These are phyloP conservation scores for Caenorhabditis remanei DNA, from an alignment of 1,140 invertebrate genomes.

Conservation along the genomic window DNA sequence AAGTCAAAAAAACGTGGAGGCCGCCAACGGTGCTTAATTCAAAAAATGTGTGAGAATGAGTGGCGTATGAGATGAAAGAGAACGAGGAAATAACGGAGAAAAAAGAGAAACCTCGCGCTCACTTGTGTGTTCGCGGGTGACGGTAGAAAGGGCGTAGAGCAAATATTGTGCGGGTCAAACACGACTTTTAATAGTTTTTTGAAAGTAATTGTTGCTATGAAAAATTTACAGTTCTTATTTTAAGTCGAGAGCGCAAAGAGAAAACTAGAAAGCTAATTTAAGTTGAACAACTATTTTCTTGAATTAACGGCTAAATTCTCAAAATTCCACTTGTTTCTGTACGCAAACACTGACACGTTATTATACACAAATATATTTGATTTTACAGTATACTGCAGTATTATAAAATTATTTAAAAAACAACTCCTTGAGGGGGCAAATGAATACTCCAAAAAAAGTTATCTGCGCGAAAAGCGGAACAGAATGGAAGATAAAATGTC, in stretches of 20 bases:
- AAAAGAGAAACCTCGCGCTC: conserved; percentile 23
- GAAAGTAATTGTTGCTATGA: conserved; percentile 18
- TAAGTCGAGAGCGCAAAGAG: background rate
- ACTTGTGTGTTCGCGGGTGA: conserved; percentile 49
- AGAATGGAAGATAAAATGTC: conserved; percentile 28
- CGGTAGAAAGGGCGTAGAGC: conserved; percentile 29
- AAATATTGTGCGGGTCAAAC: conserved; percentile 55
- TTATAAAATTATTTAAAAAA: background rate
- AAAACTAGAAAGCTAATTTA: background rate
- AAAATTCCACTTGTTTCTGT: background rate
- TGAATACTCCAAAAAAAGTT: background rate
- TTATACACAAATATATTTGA: background rate
- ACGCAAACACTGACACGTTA: conserved; percentile 17
- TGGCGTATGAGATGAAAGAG: background rate
- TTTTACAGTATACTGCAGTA: too few relatives aligned
- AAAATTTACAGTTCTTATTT: background rate
- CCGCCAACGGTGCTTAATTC: conserved; percentile 33
- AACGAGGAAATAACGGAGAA: background rate
- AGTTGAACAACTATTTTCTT: background rate
- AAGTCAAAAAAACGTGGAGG: conserved; percentile 9
- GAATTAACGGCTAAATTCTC: background rate
- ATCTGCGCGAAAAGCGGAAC: conserved; percentile 8
- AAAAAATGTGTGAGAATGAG: conserved; percentile 46
- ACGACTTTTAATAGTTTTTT: conserved; percentile 41
- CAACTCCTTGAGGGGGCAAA: too few relatives aligned